Evolutionary conservation across 1,140 invertebrate species (phyloP), one percentile per base, ranked within the genome.

Genomic region (Melitaea cinxia): DNA sequence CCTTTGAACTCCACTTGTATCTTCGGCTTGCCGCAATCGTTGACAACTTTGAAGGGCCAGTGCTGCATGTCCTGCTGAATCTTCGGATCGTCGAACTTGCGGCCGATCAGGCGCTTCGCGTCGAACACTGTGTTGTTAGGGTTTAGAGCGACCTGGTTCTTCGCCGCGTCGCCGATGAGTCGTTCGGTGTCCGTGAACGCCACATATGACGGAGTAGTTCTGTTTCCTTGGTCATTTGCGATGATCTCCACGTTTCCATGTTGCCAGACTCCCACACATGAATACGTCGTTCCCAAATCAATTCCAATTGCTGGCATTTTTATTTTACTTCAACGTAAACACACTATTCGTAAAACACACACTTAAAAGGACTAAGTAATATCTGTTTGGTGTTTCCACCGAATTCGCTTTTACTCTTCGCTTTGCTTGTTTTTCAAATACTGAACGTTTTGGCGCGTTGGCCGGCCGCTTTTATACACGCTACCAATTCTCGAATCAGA

Each of bases 211-310:
- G 97, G 97, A 30, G 97, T 98, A 26, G 96, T 98, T 52, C 97
- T 89, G 90, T 98, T 98, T 15, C 97, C 97, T 91, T 97, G 96
- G 82, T 98, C 97, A 81, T 98, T 98, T 76, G 97, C 96, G 76
- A 98, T 97, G 75, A 98, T 98, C 81, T 98, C 97, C 23, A 98
- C 96, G 89, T 97, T 97, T 50, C 96, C 96, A 79, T 97, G 93
- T 81, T 95, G 94, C 83, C 94, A 96, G 3, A 96, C 94, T 71
- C 94, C 95, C 4, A 96, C 95, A 76, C 95, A 95, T 0, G 95
- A 95, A 77, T 95, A 96, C 1, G 95, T 96, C 1, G 95, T 96
- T 33, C 95, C 95, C 68, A 95, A 91, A 85, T 95, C 94, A 73
- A 95, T 95, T 78, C 94, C 94, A 56, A 95, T 92, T 60, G 94